phyloP scores from a whole-genome alignment of 2,797 vertebrate genomes.

The Aplochiton taeniatus region DNA sequence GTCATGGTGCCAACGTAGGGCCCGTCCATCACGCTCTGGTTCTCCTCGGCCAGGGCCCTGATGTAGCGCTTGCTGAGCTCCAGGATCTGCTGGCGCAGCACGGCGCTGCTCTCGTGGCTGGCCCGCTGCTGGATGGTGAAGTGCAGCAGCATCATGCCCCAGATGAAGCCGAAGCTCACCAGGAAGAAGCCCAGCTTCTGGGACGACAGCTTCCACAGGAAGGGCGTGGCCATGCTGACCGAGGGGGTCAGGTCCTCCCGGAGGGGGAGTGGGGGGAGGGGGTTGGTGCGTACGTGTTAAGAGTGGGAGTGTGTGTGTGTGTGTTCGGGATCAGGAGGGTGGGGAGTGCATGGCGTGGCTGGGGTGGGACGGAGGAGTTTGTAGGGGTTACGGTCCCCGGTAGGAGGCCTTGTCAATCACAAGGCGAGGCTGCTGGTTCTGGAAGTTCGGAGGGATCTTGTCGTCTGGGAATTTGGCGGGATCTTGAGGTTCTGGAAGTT shows the following conservation, averaged over 20 bases:
- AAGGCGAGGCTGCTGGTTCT: too few relatives aligned
- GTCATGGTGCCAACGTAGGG: slow-evolving; percentile 98
- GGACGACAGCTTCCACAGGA: slow-evolving; percentile 96
- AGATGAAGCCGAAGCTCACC: slow-evolving; percentile 98
- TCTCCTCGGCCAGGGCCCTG: slow-evolving; percentile 96
- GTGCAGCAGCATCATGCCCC: slow-evolving; percentile 99
- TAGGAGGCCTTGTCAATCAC: slow-evolving; percentile 13
- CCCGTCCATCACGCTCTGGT: slow-evolving; percentile 94
- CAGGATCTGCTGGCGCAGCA: slow-evolving; percentile 96
- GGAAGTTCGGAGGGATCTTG: too few relatives aligned
- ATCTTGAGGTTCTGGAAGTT: too few relatives aligned
- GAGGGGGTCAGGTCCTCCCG: neutral
- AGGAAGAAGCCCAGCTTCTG: slow-evolving; percentile 99
- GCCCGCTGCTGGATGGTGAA: slow-evolving; percentile 98
- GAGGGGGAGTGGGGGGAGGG: slow-evolving; percentile 16
- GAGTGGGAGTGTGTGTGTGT: slow-evolving; percentile 13
- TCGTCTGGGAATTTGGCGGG: too few relatives aligned
- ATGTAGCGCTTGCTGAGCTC: slow-evolving; percentile 99
- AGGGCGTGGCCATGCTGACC: slow-evolving; percentile 85
- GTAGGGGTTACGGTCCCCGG: slow-evolving; percentile 24
- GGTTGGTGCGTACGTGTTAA: neutral
- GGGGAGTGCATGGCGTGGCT: slow-evolving; percentile 19
- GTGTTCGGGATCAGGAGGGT: slow-evolving; percentile 9
- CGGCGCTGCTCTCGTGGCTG: slow-evolving; percentile 91
- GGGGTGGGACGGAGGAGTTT: slow-evolving; percentile 30